A percentile compares a stretch with the other conserved stretches of the same genome.
Conservation (phyloP, 2,113 vertebrate species). For the Crotalus viridis region DNA sequence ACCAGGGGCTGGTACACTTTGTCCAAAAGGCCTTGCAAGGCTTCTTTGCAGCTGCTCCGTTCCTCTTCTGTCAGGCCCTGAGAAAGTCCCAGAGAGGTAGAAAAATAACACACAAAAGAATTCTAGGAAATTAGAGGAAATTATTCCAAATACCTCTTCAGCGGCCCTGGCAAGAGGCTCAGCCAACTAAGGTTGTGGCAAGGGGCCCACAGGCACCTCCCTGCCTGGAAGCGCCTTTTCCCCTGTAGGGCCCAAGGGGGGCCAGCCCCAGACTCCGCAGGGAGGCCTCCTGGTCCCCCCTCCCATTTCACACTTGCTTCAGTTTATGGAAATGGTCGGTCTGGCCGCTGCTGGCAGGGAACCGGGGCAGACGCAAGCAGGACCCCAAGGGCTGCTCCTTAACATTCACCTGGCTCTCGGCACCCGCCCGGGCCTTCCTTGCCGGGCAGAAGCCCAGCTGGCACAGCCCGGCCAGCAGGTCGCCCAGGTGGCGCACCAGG, state of each 20-base stretch:
- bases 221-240: neutral
- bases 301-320: neutral
- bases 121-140: neutral
- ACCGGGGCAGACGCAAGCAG: rapidly evolving
- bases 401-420: neutral
- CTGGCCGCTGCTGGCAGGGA: neutral
- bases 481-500: slow-evolving; percentile 82
- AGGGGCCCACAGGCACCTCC: neutral
- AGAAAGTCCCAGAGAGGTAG: slow-evolving; percentile 17
- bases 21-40: slow-evolving; percentile 76
- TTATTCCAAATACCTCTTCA: neutral
- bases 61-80: slow-evolving; percentile 78
- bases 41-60: slow-evolving; percentile 64
- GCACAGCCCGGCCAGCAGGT: slow-evolving; percentile 83
- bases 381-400: neutral
- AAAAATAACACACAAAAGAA: neutral
- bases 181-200: neutral
- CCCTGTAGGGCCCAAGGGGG: neutral
- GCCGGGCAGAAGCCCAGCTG: slow-evolving; percentile 80
- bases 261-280: too few relatives aligned
- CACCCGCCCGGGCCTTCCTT: slow-evolving; percentile 36
- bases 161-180: neutral
- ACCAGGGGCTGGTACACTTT: slow-evolving; percentile 88
- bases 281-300: neutral
- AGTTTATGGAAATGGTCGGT: neutral